These are phyloP conservation scores for Agrilus biguttatus DNA, from an alignment of 2,888 invertebrate genomes.

Conservation along the genomic window DNA sequence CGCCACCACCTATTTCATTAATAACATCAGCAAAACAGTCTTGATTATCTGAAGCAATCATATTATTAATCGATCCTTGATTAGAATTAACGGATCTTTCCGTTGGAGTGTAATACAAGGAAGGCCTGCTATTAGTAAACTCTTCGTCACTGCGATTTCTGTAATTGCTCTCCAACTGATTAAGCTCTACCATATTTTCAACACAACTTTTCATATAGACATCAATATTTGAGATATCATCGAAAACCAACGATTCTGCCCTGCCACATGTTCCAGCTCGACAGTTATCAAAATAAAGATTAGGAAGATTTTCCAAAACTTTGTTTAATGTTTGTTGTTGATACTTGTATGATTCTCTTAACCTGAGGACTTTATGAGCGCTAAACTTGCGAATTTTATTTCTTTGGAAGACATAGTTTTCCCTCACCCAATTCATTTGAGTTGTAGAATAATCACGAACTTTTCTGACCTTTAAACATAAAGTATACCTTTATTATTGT, in stretches of 20 bases:
- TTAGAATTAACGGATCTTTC: slow-evolving; percentile 45
- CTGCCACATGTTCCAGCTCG: slow-evolving; percentile 67
- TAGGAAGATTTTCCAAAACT: slow-evolving; percentile 82
- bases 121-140: slow-evolving; percentile 50
- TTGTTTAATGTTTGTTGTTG: slow-evolving; percentile 92
- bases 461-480: slow-evolving; percentile 58
- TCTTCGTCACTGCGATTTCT: slow-evolving; percentile 16
- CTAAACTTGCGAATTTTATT: slow-evolving; percentile 91
- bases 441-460: slow-evolving; percentile 85
- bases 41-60: slow-evolving; percentile 5
- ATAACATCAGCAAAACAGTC: no score
- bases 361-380: slow-evolving; percentile 74
- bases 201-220: slow-evolving; percentile 55
- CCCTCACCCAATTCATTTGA: slow-evolving; percentile 86
- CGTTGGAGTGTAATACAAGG: slow-evolving; percentile 72
- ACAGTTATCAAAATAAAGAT: slow-evolving; percentile 85
- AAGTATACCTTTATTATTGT: slow-evolving; percentile 3
- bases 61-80: slow-evolving; percentile 28
- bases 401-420: slow-evolving; percentile 90
- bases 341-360: slow-evolving; percentile 88
- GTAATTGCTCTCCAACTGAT: slow-evolving; percentile 20
- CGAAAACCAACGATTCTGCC: slow-evolving; percentile 61
- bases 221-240: slow-evolving; percentile 50
- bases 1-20: no score
- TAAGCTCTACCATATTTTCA: slow-evolving; percentile 41